Base-by-base conservation (phyloP, 2,888 invertebrate species). In the Melolontha melolontha region DNA sequence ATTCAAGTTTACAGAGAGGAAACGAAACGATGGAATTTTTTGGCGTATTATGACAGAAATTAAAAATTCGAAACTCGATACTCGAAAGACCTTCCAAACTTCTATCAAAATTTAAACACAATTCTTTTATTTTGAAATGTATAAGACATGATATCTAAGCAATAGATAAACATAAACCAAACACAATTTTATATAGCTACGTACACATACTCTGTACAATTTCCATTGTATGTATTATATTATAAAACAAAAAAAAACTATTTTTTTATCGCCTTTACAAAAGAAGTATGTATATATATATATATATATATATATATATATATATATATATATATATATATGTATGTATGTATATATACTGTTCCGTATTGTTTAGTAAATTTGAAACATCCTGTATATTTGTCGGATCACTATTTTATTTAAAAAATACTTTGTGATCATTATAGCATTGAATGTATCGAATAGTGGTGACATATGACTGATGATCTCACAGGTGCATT, bases 371-470 rank as follows among this genome's bases (percentile, higher is more conserved):
- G 47, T 10, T 47, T 29, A 47, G 59, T 34, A 47, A 47, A 59
- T 59, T 47, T 59, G 47, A 59, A 59, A 16, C 59, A 47, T 34
- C n/a, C 59, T 54, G 64, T 52, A 44, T 51, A 42, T 29, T 22
- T 69, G 71, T 64, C 65, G 59, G 73, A 72, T 75, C 75, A 75
- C 76, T 74, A 76, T 77, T 75, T 75, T 80, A 79, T 81, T 80
- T 79, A 66, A 76, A 74, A 80, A 77, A 78, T 80, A 81, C 78
- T 72, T 77, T 76, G 78, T 80, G 80, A 78, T 81, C 79, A 77
- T 74, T 74, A 73, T 74, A 75, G 75, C 73, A 75, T 73, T 72
- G 73, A 76, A 75, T 75, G 75, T 74, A 73, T 34, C 49, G 57
- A 59, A 49, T 69, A 65, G 64, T 67, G 67, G 69, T 69, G 69